These are phyloP conservation scores for Mus minutoides DNA, from an alignment of 2,797 vertebrate species.

Conservation along the genomic window DNA sequence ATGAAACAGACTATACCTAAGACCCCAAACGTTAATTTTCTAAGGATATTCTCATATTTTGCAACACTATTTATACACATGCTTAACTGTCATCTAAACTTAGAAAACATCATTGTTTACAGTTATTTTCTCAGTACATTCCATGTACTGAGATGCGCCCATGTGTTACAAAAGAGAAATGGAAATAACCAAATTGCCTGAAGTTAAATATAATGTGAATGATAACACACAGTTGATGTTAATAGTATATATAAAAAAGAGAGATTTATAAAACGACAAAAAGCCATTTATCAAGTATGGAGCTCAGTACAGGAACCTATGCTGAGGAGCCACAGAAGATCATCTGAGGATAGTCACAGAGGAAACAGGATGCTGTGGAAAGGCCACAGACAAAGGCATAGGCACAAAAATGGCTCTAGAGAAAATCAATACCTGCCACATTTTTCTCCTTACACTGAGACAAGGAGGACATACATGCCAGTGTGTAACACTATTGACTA, in stretches of 20 bases:
- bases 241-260: conserved; percentile 1
- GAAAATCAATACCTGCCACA: neutral
- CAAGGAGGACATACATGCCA: neutral
- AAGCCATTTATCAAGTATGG: neutral
- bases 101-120: neutral
- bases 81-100: neutral
- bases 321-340: neutral
- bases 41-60: neutral
- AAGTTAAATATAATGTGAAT: neutral
- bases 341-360: neutral
- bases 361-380: neutral
- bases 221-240: neutral
- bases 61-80: neutral
- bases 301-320: fast-evolving
- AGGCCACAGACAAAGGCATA: fast-evolving
- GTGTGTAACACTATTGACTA: neutral
- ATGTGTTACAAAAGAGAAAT: neutral
- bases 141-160: neutral
- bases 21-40: conserved; percentile 45
- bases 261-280: neutral
- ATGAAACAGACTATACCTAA: conserved; percentile 17
- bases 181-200: neutral
- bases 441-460: neutral
- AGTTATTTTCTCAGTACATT: neutral
- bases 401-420: neutral